phyloP scores from a whole-genome alignment of 2,888 invertebrate genomes.

The Neoascia interrupta region DNA sequence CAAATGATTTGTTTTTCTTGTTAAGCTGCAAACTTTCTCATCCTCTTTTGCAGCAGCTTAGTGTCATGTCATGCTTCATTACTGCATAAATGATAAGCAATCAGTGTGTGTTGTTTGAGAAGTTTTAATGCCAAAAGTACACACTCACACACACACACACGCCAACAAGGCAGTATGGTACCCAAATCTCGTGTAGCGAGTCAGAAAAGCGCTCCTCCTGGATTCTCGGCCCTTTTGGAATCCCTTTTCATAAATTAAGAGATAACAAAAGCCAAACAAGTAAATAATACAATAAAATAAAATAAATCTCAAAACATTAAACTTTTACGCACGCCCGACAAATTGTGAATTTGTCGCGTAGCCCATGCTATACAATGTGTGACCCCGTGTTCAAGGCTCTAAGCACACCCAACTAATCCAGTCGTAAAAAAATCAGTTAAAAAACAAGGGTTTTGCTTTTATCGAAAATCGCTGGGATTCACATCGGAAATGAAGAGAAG shows the following conservation, averaged over 20 bases:
- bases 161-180: background rate
- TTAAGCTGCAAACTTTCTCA: slow-evolving; percentile 28
- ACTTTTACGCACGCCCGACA: slow-evolving; percentile 39
- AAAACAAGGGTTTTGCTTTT: slow-evolving; percentile 25
- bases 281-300: slow-evolving; percentile 56
- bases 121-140: slow-evolving; percentile 30
- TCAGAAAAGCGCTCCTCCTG: background rate
- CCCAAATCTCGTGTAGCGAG: background rate
- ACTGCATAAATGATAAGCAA: slow-evolving; percentile 42
- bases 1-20: slow-evolving; percentile 42
- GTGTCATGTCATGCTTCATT: slow-evolving; percentile 51
- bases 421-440: slow-evolving; percentile 40
- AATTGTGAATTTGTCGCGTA: slow-evolving; percentile 43
- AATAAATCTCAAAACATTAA: slow-evolving; percentile 67
- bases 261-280: slow-evolving; percentile 47
- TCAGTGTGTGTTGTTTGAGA: slow-evolving; percentile 21
- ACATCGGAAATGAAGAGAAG: slow-evolving; percentile 1
- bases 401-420: slow-evolving; percentile 37
- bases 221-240: background rate
- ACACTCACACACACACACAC: background rate
- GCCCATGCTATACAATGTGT: background rate
- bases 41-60: slow-evolving; percentile 30
- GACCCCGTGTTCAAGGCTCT: background rate
- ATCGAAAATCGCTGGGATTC: slow-evolving; percentile 47
- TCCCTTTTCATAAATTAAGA: slow-evolving; percentile 39